A percentile compares a stretch with the other conserved stretches of the same genome.
These are phyloP conservation scores for Austrolebias charrua DNA, from an alignment of 2,797 vertebrate species.

Conservation along the genomic window DNA sequence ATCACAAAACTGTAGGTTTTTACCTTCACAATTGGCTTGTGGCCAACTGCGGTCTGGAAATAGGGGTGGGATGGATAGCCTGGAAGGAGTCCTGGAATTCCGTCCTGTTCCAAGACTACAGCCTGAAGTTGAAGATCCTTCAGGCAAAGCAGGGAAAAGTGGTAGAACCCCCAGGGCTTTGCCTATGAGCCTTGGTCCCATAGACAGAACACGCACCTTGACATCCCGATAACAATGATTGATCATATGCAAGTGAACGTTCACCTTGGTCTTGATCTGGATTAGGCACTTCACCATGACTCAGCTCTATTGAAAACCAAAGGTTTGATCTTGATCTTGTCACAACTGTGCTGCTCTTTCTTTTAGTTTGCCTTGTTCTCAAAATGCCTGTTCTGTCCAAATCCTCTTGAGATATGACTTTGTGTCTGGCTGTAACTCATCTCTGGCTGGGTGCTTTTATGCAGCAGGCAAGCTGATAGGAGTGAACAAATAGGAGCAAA, in stretches of 20 bases:
- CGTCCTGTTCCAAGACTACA: constrained; percentile 42
- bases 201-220: constrained; percentile 84
- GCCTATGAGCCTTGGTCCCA: constrained; percentile 86
- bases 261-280: constrained; percentile 89
- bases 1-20: background rate
- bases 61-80: constrained; percentile 50
- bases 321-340: background rate
- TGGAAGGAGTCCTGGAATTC: constrained; percentile 47
- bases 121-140: constrained; percentile 42
- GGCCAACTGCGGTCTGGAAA: constrained; percentile 22
- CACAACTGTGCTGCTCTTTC: background rate
- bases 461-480: constrained; percentile 31
- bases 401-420: too few relatives aligned
- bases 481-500: constrained; percentile 21
- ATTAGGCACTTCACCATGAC: constrained; percentile 93
- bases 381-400: constrained; percentile 4
- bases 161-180: constrained; percentile 81
- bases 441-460: constrained; percentile 9
- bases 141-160: constrained; percentile 65
- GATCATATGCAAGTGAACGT: constrained; percentile 88
- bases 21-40: constrained; percentile 57
- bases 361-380: background rate
- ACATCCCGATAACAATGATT: constrained; percentile 93
- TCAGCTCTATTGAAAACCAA: constrained; percentile 3
- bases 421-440: constrained; percentile 4